Evolutionary conservation across 2,888 invertebrate species (phyloP), one percentile per base, ranked within the genome.

Genomic region (Leptinotarsa juncta): DNA sequence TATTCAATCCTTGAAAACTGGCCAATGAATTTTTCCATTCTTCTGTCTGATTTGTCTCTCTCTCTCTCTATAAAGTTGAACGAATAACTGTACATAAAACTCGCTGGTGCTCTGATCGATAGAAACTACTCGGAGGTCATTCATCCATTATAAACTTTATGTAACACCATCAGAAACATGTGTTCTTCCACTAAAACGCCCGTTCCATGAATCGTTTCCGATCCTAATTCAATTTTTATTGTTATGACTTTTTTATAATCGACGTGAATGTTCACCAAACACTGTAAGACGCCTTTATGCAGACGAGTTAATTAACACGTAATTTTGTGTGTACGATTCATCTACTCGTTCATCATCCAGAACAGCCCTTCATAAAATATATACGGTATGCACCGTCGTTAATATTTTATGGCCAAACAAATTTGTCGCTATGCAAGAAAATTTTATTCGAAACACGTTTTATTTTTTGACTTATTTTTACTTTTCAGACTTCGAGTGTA

Each of bases 381-480:
- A 71, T 66, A 55, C 68, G 71, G 62, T 62, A 62, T 62, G 62
- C 55, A 23, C 66, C 71, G 65, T 48, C 71, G 65, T 71, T 66
- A 71, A 71, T 71, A 71, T 70, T 70, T 73, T 70, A 70, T 57
- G 66, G 65, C 67, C 70, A 50, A 70, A 70, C 70, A 70, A 73
- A 60, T 70, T 57, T 50, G 70, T 66, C 70, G 73, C 69, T 70
- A 70, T 73, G 72, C 62, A 66, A 72, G 65, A 70, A 73, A 70
- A 73, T 65, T 73, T 73, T 73, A 73, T 73, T 73, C 66, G 70
- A 73, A 73, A 73, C 73, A 73, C 70, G 70, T 73, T 73, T 73
- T 51, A 20, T 23, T 57, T 57, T 57, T 57, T 57, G 12, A 23
- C 57, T 57, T 70, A 60, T 73, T 49, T 66, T 66, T 49, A 57